These are phyloP conservation scores for Vollenhovia emeryi DNA, from an alignment of 1,140 invertebrate genomes.

Conservation along the genomic window DNA sequence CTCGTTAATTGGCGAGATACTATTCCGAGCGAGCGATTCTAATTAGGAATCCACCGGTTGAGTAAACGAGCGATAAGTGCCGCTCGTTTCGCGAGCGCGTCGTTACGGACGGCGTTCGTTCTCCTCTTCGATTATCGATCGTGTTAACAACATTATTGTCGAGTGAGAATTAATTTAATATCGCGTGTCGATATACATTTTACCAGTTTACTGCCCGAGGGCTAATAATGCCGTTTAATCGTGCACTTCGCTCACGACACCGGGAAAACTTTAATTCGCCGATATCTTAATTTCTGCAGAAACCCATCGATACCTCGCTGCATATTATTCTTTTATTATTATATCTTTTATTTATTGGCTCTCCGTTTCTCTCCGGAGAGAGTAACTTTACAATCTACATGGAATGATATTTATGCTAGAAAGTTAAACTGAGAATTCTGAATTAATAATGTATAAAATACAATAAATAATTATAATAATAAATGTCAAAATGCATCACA, in stretches of 20 bases:
- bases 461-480: background rate
- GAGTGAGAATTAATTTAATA: background rate
- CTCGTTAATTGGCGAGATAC: constrained; percentile 72
- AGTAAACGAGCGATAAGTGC: constrained; percentile 24
- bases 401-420: background rate
- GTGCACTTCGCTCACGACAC: background rate
- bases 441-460: background rate
- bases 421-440: background rate
- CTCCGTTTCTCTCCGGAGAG: background rate
- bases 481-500: background rate
- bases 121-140: background rate
- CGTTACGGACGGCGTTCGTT: background rate
- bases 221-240: background rate
- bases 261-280: background rate
- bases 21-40: constrained; percentile 64
- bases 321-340: background rate
- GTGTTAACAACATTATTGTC: background rate
- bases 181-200: background rate
- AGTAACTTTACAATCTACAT: background rate
- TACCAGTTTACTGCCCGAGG: too few species aligned
- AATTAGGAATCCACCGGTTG: constrained; percentile 51
- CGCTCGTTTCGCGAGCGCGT: background rate
- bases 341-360: background rate
- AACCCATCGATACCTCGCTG: background rate
- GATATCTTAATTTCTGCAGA: background rate